Conservation (phyloP, 2,113 vertebrate genomes). For the Leucosticte australis region DNA sequence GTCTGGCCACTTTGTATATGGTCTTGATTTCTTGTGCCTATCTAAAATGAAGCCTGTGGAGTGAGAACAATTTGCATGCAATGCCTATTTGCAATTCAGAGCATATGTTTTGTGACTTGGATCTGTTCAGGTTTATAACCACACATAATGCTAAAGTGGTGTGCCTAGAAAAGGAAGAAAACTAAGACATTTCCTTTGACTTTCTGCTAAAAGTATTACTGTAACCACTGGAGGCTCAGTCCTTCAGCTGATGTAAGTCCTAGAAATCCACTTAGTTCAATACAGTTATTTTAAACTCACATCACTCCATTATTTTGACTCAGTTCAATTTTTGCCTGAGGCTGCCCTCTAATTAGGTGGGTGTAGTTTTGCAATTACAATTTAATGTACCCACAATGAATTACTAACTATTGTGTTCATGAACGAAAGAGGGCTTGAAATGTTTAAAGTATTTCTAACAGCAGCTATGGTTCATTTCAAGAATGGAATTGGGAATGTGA, state of each 20-base stretch:
- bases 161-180: conserved; percentile 1
- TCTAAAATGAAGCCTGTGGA: not conserved
- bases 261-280: conserved; percentile 26
- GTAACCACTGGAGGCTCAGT: not conserved
- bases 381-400: conserved; percentile 36
- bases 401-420: conserved; percentile 7
- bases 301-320: conserved; percentile 45
- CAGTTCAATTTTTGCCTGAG: conserved; percentile 26
- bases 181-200: not conserved
- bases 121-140: not conserved
- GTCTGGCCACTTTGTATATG: not conserved
- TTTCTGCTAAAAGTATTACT: conserved; percentile 25
- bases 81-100: conserved; percentile 14
- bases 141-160: not conserved
- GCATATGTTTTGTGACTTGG: not conserved
- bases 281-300: conserved; percentile 35
- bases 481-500: conserved; percentile 19
- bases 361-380: conserved; percentile 42
- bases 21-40: not conserved
- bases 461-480: conserved; percentile 36
- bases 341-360: conserved; percentile 44
- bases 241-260: not conserved
- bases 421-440: conserved; percentile 29
- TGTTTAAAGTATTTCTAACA: conserved; percentile 20
- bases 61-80: not conserved